These are phyloP conservation scores for Siniperca undulata DNA, from an alignment of 2,797 vertebrate species.

Conservation along the genomic window DNA sequence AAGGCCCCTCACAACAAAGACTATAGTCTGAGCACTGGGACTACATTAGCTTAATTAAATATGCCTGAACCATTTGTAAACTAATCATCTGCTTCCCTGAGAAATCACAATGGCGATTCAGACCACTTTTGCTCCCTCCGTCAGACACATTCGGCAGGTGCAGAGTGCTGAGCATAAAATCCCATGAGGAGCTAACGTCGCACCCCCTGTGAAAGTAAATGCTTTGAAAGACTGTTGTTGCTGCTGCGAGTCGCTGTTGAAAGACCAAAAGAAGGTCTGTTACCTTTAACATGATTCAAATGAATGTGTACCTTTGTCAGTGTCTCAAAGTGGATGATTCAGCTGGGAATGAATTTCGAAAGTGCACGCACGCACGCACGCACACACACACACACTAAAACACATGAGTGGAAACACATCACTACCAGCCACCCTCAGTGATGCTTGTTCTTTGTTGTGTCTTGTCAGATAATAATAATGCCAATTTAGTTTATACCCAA, in stretches of 20 bases:
- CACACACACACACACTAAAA: conserved; percentile 7
- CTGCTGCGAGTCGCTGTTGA: conserved; percentile 39
- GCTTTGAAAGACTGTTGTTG: conserved; percentile 60
- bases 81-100: conserved; percentile 75
- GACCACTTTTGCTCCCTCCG: conserved; percentile 63
- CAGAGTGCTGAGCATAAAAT: conserved; percentile 57
- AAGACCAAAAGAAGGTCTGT: conserved; percentile 45
- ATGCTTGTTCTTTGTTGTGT: conserved; percentile 82
- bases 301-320: conserved; percentile 51
- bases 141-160: conserved; percentile 68
- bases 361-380: not conserved
- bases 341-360: conserved; percentile 39
- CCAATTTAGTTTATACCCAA: conserved; percentile 85
- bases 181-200: conserved; percentile 54
- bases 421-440: conserved; percentile 62
- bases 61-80: conserved; percentile 72
- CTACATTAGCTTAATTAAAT: conserved; percentile 70
- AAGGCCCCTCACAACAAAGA: conserved; percentile 7
- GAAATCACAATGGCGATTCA: conserved; percentile 72
- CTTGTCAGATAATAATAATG: conserved; percentile 79
- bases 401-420: conserved; percentile 23
- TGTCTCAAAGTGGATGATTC: conserved; percentile 40
- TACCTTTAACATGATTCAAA: conserved; percentile 50
- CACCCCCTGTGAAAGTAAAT: conserved; percentile 53
- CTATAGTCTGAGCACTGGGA: conserved; percentile 30